Conservation (phyloP, 64 coral and sea anemone genomes). For the Montipora cactus region DNA sequence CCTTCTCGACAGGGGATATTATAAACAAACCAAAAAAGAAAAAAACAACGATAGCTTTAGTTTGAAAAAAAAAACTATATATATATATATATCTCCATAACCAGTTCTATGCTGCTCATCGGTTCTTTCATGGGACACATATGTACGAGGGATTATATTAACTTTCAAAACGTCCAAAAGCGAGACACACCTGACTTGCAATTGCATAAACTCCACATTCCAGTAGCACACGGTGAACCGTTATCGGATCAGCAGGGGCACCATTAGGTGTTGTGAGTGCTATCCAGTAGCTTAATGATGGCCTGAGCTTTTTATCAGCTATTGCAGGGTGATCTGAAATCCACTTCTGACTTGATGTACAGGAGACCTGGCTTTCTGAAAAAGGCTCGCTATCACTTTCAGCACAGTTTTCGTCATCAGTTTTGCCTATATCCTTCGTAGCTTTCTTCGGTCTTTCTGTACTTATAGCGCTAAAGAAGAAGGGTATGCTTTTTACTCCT, state of each 20-base stretch:
- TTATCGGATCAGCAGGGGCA: conserved; percentile 36
- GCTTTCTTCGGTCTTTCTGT: no score
- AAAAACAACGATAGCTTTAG: neutral
- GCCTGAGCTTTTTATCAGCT: no score
- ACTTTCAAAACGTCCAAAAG: neutral
- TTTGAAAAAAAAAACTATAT: neutral
- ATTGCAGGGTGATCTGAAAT: no score
- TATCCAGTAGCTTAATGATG: conserved; percentile 15
- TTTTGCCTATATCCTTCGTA: no score
- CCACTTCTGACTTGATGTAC: neutral
- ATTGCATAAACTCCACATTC: conserved; percentile 23
- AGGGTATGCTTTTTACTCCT: conserved; percentile 34
- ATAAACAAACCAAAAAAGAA: neutral
- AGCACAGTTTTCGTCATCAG: no score
- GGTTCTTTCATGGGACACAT: neutral
- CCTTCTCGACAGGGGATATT: neutral
- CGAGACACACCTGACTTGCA: neutral
- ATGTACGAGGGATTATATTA: neutral
- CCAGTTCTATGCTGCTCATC: neutral
- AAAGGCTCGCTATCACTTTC: no score
- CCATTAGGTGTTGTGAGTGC: conserved; percentile 47
- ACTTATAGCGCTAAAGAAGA: conserved; percentile 31
- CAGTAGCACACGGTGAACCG: conserved; percentile 1
- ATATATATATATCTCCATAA: neutral
- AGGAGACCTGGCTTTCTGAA: neutral